These are phyloP conservation scores for Pyrrhia umbra DNA, from an alignment of 2,888 invertebrate genomes.

Conservation along the genomic window DNA sequence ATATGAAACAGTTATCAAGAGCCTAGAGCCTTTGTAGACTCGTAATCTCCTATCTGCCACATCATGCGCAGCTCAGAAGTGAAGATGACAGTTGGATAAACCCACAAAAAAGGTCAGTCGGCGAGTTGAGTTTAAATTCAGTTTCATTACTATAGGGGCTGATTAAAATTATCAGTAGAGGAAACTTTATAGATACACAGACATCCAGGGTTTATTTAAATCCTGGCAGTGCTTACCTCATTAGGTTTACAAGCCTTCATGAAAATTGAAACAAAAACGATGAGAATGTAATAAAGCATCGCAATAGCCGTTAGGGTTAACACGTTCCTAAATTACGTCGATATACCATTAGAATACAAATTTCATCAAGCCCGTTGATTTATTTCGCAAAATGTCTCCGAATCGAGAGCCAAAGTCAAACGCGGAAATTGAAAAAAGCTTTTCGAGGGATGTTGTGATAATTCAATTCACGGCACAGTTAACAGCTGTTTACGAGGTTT, in stretches of 20 bases:
- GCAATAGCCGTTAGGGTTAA: background rate
- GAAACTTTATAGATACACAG: slow-evolving; percentile 15
- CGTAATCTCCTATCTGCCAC: slow-evolving; percentile 17
- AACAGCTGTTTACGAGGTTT: slow-evolving; percentile 67
- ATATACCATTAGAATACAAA: slow-evolving; percentile 37
- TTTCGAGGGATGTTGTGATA: slow-evolving; percentile 65
- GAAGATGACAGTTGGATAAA: slow-evolving; percentile 40
- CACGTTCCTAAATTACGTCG: slow-evolving; percentile 9
- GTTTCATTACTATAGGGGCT: slow-evolving; percentile 17
- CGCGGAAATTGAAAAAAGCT: slow-evolving; percentile 71
- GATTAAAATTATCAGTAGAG: slow-evolving; percentile 28
- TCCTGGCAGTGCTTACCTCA: background rate
- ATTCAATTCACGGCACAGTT: slow-evolving; percentile 68
- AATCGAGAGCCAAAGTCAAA: slow-evolving; percentile 45
- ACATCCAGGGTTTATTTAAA: background rate
- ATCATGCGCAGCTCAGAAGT: slow-evolving; percentile 26
- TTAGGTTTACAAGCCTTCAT: background rate
- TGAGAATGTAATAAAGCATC: background rate
- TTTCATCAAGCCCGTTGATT: slow-evolving; percentile 43
- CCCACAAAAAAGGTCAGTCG: slow-evolving; percentile 34
- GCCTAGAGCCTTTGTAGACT: background rate
- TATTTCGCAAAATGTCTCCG: slow-evolving; percentile 46
- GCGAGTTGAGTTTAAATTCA: slow-evolving; percentile 7
- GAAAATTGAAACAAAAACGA: background rate
- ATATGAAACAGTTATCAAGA: background rate